Base-by-base conservation (phyloP, 2,113 vertebrate genomes). In the Myocastor coypus region DNA sequence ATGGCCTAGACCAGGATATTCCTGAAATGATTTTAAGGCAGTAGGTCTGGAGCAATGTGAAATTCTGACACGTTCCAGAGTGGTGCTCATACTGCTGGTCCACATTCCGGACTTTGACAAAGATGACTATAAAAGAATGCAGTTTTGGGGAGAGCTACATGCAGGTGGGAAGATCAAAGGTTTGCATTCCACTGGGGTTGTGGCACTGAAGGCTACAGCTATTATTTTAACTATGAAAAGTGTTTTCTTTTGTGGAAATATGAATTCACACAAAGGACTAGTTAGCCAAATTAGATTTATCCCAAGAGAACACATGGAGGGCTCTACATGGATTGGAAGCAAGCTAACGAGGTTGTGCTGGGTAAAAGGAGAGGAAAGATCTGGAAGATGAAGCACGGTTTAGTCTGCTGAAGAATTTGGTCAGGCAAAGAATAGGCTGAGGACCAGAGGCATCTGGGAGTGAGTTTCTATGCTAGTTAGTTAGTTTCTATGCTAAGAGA, bases 191-290 rank as follows among this genome's bases (percentile, higher is more conserved):
- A 13, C 32, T 91, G 42, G 42, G 68, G 46, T 83, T 91, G 50
- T 42, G 32, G 55, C 77, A 85, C 7, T 46, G 34, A 93, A 89
- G 86, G 63, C 28, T 50, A n/a, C n/a, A 30, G 28, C 81, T 82
- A 84, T 89, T 91, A 46, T 78, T 78, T 77, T 50, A 78, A 50
- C 26, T 78, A 50, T 89, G 20, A 73, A 40, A 93, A 84, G 81
- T 80, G 55, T 63, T 93, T 85, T 85, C 46, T 85, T 73, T 66
- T 50, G 40, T 55, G 0, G 66, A 89, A 34, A 95, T 30, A 61
- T 89, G 86, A 87, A 94, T 75, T 94, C 71, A 66, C 30, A 77
- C 88, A 78, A 90, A 94, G 22, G 40, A 61, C 82, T 92, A 28
- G 63, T n/a, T 90, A 66, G 46, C 37, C 90, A 78, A 88, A 89